A percentile compares a stretch with the other conserved stretches of the same genome.
Evolutionary conservation across 1,140 invertebrate species (phyloP).

Genomic region (Drosophila littoralis): DNA sequence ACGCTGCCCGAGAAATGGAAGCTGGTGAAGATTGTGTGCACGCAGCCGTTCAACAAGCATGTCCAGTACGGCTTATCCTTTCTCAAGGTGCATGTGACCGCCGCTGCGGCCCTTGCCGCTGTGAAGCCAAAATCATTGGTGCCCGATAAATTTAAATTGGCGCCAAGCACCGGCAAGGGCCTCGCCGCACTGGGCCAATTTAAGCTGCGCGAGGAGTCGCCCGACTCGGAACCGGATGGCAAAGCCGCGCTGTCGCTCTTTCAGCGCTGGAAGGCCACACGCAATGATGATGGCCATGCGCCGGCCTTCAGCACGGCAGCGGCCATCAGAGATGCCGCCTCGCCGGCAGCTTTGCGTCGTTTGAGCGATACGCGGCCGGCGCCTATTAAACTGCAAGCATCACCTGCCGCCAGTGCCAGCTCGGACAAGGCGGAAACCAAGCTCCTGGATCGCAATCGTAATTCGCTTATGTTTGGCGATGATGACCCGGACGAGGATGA

Average conservation of each 20-base stretch:
- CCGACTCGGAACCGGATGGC: slow-evolving; percentile 81
- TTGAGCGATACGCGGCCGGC: slow-evolving; percentile 25
- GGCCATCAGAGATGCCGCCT: slow-evolving; percentile 56
- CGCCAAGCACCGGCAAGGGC: background rate
- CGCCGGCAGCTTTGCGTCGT: slow-evolving; percentile 33
- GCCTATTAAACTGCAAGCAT: slow-evolving; percentile 12
- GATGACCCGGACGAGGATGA: slow-evolving; percentile 84
- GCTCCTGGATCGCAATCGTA: slow-evolving; percentile 77
- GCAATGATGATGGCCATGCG: background rate
- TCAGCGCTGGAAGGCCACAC: slow-evolving; percentile 70
- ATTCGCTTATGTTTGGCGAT: slow-evolving; percentile 85
- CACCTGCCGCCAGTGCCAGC: background rate
- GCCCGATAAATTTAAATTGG: slow-evolving; percentile 42
- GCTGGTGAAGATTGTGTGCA: slow-evolving; percentile 92
- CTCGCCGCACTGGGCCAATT: slow-evolving; percentile 85
- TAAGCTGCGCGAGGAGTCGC: slow-evolving; percentile 86
- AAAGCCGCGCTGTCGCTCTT: slow-evolving; percentile 50
- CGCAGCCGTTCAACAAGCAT: slow-evolving; percentile 94
- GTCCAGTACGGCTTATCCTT: slow-evolving; percentile 92
- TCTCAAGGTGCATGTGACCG: slow-evolving; percentile 88
- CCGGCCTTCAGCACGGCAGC: slow-evolving; percentile 41
- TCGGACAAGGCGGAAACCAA: slow-evolving; percentile 22
- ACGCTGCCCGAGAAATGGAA: slow-evolving; percentile 91
- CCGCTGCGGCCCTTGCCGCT: slow-evolving; percentile 11
- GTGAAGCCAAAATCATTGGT: slow-evolving; percentile 45